Conservation (phyloP, 2,888 invertebrate species). For the Dichetophora obliterata region DNA sequence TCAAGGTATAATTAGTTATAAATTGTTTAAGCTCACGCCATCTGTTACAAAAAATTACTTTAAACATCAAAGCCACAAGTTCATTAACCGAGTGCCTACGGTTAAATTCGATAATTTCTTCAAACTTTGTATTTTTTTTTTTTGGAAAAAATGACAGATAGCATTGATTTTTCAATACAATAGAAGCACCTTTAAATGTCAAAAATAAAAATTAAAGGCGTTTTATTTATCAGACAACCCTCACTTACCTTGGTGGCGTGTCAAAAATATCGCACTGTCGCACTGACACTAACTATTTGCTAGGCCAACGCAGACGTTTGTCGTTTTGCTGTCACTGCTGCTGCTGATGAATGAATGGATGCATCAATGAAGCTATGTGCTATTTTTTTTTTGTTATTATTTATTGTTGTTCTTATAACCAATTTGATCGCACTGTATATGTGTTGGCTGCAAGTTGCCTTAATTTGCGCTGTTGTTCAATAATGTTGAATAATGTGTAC, state of each 20-base stretch:
- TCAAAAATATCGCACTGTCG: constrained; percentile 2
- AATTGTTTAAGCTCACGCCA: no score
- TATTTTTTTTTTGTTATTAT: not conserved
- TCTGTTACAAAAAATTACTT: no score
- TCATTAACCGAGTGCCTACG: no score
- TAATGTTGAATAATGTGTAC: not conserved
- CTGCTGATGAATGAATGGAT: constrained; percentile 17
- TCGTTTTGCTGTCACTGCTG: not conserved
- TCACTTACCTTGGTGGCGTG: constrained; percentile 7
- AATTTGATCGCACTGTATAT: not conserved
- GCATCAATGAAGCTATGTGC: constrained; percentile 25
- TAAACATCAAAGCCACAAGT: no score
- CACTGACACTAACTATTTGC: not conserved
- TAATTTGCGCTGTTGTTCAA: not conserved
- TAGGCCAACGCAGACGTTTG: constrained; percentile 25
- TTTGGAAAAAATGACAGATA: no score
- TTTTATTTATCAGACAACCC: not conserved
- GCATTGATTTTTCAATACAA: not conserved
- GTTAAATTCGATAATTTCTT: not conserved
- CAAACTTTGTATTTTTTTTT: no score
- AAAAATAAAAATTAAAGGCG: not conserved
- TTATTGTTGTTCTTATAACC: not conserved
- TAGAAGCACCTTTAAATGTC: not conserved
- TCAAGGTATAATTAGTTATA: no score
- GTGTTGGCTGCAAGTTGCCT: constrained; percentile 7